phyloP scores from a whole-genome alignment of 2,888 invertebrate genomes.

The Cryptus viduatorius region DNA sequence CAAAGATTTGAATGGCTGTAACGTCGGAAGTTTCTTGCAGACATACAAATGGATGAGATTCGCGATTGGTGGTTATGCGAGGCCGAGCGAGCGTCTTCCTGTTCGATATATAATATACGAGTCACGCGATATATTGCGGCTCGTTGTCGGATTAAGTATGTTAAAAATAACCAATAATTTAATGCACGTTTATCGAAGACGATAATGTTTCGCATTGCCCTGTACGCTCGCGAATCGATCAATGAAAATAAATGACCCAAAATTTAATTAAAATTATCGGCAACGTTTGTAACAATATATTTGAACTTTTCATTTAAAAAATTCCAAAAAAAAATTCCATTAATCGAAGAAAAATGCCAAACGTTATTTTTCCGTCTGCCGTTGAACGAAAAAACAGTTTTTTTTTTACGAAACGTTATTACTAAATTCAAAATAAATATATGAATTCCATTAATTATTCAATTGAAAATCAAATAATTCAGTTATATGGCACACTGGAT shows the following conservation, averaged over 20 bases:
- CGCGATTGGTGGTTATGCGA: slow-evolving; percentile 1
- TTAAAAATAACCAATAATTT: not conserved
- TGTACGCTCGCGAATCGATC: too few species aligned
- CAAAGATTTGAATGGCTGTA: not conserved
- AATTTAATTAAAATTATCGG: not conserved
- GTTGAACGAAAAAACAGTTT: too few species aligned
- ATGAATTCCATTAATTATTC: too few species aligned
- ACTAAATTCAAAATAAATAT: too few species aligned
- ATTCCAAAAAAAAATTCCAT: too few species aligned
- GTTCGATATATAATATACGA: not conserved
- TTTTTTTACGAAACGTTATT: too few species aligned
- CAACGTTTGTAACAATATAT: not conserved
- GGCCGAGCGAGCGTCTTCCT: not conserved
- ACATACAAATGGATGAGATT: not conserved
- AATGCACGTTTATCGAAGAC: not conserved
- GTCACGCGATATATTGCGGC: not conserved
- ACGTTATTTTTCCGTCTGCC: too few species aligned
- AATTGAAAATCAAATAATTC: too few species aligned
- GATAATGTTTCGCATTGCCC: not conserved
- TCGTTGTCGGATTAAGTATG: not conserved
- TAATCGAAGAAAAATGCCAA: too few species aligned
- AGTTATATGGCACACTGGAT: too few species aligned
- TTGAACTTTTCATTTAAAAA: too few species aligned
- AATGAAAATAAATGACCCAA: not conserved
- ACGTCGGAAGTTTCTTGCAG: not conserved